Evolutionary conservation across 2,888 invertebrate genomes (phyloP).

Genomic region (Hemithea aestivaria): DNA sequence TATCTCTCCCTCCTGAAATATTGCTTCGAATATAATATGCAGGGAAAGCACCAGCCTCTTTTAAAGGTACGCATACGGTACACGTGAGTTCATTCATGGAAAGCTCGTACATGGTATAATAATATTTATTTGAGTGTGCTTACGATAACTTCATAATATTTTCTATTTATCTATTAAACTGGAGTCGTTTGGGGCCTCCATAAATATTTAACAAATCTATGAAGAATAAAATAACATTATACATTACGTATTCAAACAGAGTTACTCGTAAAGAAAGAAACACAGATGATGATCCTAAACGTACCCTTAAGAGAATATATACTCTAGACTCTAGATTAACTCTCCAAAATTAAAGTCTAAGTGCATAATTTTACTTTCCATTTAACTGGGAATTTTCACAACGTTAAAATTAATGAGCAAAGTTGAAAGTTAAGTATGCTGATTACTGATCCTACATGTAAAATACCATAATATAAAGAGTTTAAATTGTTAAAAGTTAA

Average conservation of each 20-base stretch:
- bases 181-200: slow-evolving; percentile 53
- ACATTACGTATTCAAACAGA: slow-evolving; percentile 26
- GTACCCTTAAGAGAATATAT: no score
- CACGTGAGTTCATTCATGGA: slow-evolving; percentile 30
- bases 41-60: slow-evolving; percentile 10
- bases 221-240: slow-evolving; percentile 56
- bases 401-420: slow-evolving; percentile 2
- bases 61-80: slow-evolving; percentile 8
- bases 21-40: slow-evolving; percentile 17
- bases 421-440: slow-evolving; percentile 7
- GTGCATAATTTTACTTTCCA: background rate
- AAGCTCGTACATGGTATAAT: slow-evolving; percentile 32
- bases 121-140: slow-evolving; percentile 44
- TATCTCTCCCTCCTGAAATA: slow-evolving; percentile 28
- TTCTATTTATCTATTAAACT: slow-evolving; percentile 58
- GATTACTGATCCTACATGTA: slow-evolving; percentile 4
- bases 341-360: no score
- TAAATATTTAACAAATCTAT: slow-evolving; percentile 67
- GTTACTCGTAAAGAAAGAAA: no score
- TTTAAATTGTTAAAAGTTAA: slow-evolving; percentile 3
- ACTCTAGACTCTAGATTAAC: no score
- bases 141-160: slow-evolving; percentile 55
- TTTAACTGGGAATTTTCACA: slow-evolving; percentile 2
- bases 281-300: no score
- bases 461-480: slow-evolving; percentile 6